Conservation (phyloP, 2,888 invertebrate genomes). For the Timandra comae region DNA sequence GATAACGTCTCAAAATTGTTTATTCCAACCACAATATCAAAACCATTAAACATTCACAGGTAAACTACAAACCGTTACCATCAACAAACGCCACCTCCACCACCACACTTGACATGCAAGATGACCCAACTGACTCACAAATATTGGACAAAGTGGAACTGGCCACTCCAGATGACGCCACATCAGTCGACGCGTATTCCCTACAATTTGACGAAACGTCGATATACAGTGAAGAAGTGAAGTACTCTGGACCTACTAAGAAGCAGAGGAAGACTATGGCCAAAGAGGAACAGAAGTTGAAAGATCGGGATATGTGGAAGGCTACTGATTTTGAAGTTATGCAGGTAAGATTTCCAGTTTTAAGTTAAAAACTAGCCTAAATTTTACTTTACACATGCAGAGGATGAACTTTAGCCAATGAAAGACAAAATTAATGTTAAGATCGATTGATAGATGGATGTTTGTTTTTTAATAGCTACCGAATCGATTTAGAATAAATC, state of each 20-base stretch:
- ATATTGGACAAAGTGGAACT: conserved; percentile 22
- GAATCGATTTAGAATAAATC: too few species aligned
- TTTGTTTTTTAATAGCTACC: too few species aligned
- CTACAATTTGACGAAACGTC: conserved; percentile 51
- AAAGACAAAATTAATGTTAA: too few species aligned
- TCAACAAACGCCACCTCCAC: conserved; percentile 43
- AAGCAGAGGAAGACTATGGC: conserved; percentile 47
- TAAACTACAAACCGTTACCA: conserved; percentile 42
- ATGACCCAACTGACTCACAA: conserved; percentile 26
- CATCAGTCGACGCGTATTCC: conserved; percentile 54
- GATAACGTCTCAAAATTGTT: too few species aligned
- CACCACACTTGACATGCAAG: conserved; percentile 38
- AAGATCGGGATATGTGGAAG: conserved; percentile 64
- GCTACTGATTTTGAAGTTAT: conserved; percentile 61
- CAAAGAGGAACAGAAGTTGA: conserved; percentile 40
- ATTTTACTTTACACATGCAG: too few species aligned
- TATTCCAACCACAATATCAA: too few species aligned
- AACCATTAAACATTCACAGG: conserved; percentile 22
- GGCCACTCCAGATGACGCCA: conserved; percentile 37
- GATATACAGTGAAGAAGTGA: conserved; percentile 48
- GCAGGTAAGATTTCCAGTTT: conserved; percentile 53
- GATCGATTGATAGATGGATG: too few species aligned
- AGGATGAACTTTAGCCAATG: too few species aligned
- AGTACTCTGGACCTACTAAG: conserved; percentile 52
- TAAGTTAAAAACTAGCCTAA: too few species aligned